Percentiles rank a stretch among this genome's conserved stretches.
Conservation (phyloP, 2,797 vertebrate genomes). For the Tenualosa thibaudeaui region DNA sequence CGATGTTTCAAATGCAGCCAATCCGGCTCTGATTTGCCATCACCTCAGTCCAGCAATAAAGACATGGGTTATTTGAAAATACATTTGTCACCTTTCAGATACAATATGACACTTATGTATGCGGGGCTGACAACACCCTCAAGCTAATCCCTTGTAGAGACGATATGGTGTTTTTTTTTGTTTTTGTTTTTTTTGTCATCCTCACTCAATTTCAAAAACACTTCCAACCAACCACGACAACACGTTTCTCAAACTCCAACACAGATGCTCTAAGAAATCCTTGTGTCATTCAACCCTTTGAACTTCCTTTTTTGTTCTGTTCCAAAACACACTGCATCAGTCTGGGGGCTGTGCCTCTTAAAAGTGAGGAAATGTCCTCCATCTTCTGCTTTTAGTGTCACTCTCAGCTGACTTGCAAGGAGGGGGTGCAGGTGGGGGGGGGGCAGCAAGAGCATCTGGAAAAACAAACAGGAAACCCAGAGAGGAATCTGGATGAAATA, state of each 20-base stretch:
- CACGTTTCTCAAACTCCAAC: background rate
- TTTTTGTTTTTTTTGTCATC: background rate
- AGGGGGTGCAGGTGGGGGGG: conserved; percentile 59
- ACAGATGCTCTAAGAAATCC: background rate
- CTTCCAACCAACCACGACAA: background rate
- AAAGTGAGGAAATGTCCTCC: conserved; percentile 16
- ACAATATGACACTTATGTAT: background rate
- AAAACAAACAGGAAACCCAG: conserved; percentile 74
- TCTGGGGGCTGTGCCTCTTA: background rate
- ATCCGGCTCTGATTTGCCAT: background rate
- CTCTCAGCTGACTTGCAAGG: conserved; percentile 16
- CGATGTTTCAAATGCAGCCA: background rate
- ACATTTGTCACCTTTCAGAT: conserved; percentile 14
- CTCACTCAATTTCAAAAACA: background rate
- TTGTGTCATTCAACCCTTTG: conserved; percentile 7
- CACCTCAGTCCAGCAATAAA: background rate
- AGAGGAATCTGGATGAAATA: conserved; percentile 70
- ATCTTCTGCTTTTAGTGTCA: conserved; percentile 48
- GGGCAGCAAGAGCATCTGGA: conserved; percentile 69
- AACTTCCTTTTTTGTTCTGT: background rate
- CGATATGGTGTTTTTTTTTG: background rate
- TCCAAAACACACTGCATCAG: background rate
- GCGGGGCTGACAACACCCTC: background rate
- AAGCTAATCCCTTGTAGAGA: background rate
- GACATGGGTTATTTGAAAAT: background rate